Evolutionary conservation across 2,113 vertebrate genomes (phyloP).

Genomic region (Pan paniscus): DNA sequence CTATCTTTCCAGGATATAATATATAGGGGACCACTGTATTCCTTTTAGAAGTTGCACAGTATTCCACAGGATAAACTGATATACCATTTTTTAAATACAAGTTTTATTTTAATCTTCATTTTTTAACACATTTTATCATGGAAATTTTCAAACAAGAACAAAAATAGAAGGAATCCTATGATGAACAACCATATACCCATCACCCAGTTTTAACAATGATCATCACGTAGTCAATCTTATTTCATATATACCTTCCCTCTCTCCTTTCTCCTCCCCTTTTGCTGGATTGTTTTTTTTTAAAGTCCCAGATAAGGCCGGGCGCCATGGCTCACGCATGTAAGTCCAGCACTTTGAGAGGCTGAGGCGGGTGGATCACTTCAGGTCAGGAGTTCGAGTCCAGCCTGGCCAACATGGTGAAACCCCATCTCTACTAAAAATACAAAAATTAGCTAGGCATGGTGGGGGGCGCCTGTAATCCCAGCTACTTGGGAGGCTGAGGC

Average conservation of each 20-base stretch:
- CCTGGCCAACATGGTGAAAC: too few relatives aligned
- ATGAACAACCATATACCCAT: not conserved
- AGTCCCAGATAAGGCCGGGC: too few relatives aligned
- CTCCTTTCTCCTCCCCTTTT: not conserved
- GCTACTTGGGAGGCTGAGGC: too few relatives aligned
- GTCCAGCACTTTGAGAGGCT: too few relatives aligned
- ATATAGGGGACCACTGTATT: not conserved
- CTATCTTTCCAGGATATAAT: not conserved
- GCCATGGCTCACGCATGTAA: too few relatives aligned
- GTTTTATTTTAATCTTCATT: constrained; percentile 11
- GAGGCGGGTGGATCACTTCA: too few relatives aligned
- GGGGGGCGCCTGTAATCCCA: too few relatives aligned
- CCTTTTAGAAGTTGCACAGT: not conserved
- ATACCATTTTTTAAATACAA: not conserved
- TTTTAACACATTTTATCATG: not conserved
- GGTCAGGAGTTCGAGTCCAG: too few relatives aligned
- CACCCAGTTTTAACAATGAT: not conserved
- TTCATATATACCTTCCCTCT: not conserved
- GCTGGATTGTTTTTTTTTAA: not conserved
- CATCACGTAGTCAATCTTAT: not conserved
- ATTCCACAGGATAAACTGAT: not conserved
- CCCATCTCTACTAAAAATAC: too few relatives aligned
- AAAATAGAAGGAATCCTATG: not conserved
- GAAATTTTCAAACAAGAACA: not conserved
- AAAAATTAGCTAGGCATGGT: too few relatives aligned